These are phyloP conservation scores for Genyomyrus donnyi DNA, from an alignment of 2,113 vertebrate genomes.

Conservation along the genomic window DNA sequence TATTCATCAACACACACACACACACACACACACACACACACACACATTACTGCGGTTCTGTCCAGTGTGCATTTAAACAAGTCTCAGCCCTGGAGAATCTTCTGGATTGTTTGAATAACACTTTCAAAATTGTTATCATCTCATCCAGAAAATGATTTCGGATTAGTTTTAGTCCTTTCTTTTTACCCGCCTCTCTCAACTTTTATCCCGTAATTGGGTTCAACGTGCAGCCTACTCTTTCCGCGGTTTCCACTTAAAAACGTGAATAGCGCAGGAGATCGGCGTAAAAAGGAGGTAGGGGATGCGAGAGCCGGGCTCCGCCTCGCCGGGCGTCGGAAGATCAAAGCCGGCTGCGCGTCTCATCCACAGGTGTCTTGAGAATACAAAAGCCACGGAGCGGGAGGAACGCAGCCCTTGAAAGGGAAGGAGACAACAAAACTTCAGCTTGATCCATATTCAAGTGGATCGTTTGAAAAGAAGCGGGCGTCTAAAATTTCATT, in stretches of 20 bases:
- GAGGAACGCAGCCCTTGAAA: background rate
- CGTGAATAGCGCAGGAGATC: background rate
- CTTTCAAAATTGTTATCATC: background rate
- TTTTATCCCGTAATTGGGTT: conserved; percentile 1
- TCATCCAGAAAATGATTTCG: background rate
- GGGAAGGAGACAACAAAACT: background rate
- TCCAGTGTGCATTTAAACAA: background rate
- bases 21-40: background rate
- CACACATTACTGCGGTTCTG: background rate
- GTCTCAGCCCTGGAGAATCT: background rate
- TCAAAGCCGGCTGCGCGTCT: background rate
- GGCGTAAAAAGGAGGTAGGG: background rate
- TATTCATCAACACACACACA: background rate
- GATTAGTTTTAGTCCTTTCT: background rate
- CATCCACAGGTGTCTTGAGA: conserved; percentile 13
- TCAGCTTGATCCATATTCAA: conserved; percentile 18
- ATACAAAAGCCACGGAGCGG: conserved; percentile 7
- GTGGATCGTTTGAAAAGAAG: conserved; percentile 2
- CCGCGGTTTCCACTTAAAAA: background rate
- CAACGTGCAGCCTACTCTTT: background rate
- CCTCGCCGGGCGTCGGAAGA: background rate
- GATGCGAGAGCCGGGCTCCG: background rate
- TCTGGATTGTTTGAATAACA: background rate
- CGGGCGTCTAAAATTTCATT: conserved; percentile 7
- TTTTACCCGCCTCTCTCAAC: background rate